phyloP scores from a whole-genome alignment of 2,113 vertebrate species.

The Carlito syrichta region DNA sequence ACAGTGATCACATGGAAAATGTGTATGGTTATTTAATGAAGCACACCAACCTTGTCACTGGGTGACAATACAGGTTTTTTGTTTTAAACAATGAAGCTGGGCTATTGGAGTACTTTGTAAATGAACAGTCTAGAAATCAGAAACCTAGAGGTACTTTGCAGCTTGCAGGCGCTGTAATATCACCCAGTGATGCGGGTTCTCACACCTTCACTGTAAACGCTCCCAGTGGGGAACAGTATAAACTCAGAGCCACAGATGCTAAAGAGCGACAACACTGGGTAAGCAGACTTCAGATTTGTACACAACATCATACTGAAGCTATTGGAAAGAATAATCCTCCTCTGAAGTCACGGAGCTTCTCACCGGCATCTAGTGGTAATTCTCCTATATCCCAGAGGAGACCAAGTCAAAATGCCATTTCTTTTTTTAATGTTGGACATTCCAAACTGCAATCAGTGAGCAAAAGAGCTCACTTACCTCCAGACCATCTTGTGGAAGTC shows the following conservation, averaged over 20 bases:
- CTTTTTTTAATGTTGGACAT: constrained; percentile 88
- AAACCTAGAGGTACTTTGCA: constrained; percentile 96
- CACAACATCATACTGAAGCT: constrained; percentile 98
- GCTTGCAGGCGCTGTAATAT: constrained; percentile 96
- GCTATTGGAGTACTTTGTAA: constrained; percentile 97
- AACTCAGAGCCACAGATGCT: constrained; percentile 95
- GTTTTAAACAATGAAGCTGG: constrained; percentile 97
- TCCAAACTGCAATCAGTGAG: constrained; percentile 88
- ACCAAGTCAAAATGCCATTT: constrained; percentile 90
- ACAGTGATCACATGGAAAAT: constrained; percentile 99
- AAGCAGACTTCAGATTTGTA: constrained; percentile 97
- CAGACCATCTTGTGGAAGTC: constrained; percentile 95
- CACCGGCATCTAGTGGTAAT: constrained; percentile 92
- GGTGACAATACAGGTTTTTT: constrained; percentile 98
- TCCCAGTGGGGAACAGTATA: constrained; percentile 98
- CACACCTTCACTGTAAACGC: constrained; percentile 98
- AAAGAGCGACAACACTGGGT: constrained; percentile 99
- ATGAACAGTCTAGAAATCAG: constrained; percentile 93
- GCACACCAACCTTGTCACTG: constrained; percentile 98
- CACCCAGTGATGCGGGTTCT: constrained; percentile 97
- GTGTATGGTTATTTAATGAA: constrained; percentile 98
- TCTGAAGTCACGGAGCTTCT: constrained; percentile 95
- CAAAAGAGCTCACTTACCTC: constrained; percentile 88
- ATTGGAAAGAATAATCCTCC: constrained; percentile 98
- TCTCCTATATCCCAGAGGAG: constrained; percentile 92